Conservation (phyloP, 2,888 invertebrate genomes). For the Dione vanillae region DNA sequence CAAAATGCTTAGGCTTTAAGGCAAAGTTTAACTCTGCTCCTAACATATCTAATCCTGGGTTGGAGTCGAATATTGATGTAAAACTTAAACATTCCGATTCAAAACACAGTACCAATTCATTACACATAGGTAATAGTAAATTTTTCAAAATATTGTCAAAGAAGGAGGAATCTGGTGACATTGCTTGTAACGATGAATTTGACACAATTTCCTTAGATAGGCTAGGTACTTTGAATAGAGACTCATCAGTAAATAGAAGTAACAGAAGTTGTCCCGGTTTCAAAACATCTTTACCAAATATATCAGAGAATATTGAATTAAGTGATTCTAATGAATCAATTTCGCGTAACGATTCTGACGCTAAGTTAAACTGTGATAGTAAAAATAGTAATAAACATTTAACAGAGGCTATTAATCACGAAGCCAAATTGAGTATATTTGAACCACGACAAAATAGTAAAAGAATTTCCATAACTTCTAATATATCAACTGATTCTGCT, state of each 20-base stretch:
- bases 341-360: slow-evolving; percentile 59
- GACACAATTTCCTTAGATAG: slow-evolving; percentile 79
- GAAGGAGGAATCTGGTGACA: slow-evolving; percentile 77
- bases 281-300: slow-evolving; percentile 78
- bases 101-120: slow-evolving; percentile 66
- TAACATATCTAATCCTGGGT: slow-evolving; percentile 74
- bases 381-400: slow-evolving; percentile 48
- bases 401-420: slow-evolving; percentile 64
- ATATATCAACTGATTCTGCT: slow-evolving; percentile 61
- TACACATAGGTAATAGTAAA: slow-evolving; percentile 78
- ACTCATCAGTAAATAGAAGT: slow-evolving; percentile 75
- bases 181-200: slow-evolving; percentile 77
- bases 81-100: slow-evolving; percentile 64
- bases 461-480: slow-evolving; percentile 60
- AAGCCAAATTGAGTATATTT: slow-evolving; percentile 66
- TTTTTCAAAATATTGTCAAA: slow-evolving; percentile 78
- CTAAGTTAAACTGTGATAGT: slow-evolving; percentile 58
- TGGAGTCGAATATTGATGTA: slow-evolving; percentile 68
- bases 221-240: slow-evolving; percentile 73
- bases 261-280: slow-evolving; percentile 80
- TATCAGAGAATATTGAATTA: slow-evolving; percentile 77
- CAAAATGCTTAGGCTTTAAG: slow-evolving; percentile 81
- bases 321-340: slow-evolving; percentile 69
- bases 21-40: slow-evolving; percentile 80
- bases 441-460: slow-evolving; percentile 62